phyloP scores from a whole-genome alignment of 2,113 vertebrate genomes.

The Pelecanus crispus region DNA sequence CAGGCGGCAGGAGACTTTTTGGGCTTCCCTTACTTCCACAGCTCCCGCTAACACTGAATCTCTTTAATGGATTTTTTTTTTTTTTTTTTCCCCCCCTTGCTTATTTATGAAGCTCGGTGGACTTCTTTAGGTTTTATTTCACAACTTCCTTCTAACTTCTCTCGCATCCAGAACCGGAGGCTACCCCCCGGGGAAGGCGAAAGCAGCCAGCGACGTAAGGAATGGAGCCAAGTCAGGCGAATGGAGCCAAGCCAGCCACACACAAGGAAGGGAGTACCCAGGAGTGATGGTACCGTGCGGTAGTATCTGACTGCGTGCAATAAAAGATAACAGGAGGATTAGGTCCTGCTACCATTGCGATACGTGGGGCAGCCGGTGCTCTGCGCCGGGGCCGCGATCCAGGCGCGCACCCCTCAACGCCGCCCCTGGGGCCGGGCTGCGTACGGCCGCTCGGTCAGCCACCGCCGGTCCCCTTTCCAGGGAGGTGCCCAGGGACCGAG shows the following conservation, averaged over 20 bases:
- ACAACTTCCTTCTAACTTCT: not conserved
- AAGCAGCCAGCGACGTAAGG: not conserved
- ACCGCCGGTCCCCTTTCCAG: not conserved
- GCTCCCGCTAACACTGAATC: not conserved
- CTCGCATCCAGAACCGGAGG: not conserved
- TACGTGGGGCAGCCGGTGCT: not conserved
- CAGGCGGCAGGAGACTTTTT: not conserved
- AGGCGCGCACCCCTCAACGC: not conserved
- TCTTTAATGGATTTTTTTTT: not conserved
- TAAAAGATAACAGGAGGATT: constrained; percentile 40
- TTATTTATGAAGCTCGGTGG: not conserved
- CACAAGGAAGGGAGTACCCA: not conserved
- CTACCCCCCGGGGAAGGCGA: not conserved
- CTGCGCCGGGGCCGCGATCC: not conserved
- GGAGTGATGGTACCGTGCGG: not conserved
- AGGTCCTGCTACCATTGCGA: not conserved
- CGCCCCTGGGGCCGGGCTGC: not conserved
- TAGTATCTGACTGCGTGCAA: not conserved
- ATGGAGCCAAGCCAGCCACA: not conserved
- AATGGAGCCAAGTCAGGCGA: not conserved
- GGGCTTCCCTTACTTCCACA: not conserved
- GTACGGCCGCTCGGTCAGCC: fast-evolving
- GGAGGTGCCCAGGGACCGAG: not conserved
- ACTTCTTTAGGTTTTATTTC: not conserved
- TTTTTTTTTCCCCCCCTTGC: too few species aligned